These are phyloP conservation scores for Zhuqinia jingwanae DNA, from an alignment of 2,888 invertebrate genomes.

Conservation along the genomic window DNA sequence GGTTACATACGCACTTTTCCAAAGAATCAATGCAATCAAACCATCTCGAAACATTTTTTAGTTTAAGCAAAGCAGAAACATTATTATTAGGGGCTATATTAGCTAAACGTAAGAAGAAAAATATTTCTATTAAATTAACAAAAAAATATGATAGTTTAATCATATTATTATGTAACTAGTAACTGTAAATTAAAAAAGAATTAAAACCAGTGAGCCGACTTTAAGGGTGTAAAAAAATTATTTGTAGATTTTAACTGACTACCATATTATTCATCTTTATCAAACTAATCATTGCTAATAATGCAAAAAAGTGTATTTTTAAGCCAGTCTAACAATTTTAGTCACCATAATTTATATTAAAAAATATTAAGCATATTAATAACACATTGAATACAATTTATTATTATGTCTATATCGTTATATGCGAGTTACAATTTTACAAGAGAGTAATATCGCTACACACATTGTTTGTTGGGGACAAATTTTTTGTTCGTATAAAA, in stretches of 20 bases:
- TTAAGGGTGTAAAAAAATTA: constrained; percentile 19
- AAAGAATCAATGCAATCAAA: constrained; percentile 72
- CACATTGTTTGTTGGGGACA: too few species aligned
- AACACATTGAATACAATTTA: neutral
- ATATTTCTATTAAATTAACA: too few species aligned
- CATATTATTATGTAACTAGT: too few species aligned
- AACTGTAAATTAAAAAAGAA: too few species aligned
- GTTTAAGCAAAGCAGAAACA: neutral
- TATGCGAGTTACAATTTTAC: too few species aligned
- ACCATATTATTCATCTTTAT: constrained; percentile 25
- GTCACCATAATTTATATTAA: constrained; percentile 32
- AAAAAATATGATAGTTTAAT: too few species aligned
- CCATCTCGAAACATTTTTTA: constrained; percentile 49
- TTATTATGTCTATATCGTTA: too few species aligned
- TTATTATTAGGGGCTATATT: neutral
- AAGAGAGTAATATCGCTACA: too few species aligned
- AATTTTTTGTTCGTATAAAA: too few species aligned
- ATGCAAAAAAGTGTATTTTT: constrained; percentile 56
- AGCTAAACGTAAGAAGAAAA: constrained; percentile 19
- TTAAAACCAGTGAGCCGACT: too few species aligned
- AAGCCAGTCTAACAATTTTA: constrained; percentile 71
- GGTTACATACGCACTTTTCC: constrained; percentile 68
- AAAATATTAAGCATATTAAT: neutral
- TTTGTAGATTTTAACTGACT: constrained; percentile 1
- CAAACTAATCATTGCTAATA: constrained; percentile 60